A percentile compares a stretch with the other conserved stretches of the same genome.
phyloP scores from a whole-genome alignment of 2,888 invertebrate species.

The Hirtodrosophila trivittata region DNA sequence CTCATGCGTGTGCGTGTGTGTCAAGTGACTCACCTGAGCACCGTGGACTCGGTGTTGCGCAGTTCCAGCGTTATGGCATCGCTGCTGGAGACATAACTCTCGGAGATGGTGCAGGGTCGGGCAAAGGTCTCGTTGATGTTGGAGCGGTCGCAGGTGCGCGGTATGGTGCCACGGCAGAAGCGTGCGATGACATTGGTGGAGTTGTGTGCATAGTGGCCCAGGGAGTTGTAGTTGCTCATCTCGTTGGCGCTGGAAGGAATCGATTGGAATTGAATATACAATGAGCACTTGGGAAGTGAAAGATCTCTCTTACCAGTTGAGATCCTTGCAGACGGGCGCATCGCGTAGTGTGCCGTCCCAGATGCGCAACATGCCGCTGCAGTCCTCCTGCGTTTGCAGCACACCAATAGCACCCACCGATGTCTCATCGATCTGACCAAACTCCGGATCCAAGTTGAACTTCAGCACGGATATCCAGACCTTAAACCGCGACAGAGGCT shows the following conservation, averaged over 20 bases:
- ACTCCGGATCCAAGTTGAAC: slow-evolving; percentile 90
- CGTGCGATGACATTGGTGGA: slow-evolving; percentile 90
- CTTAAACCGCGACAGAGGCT: slow-evolving; percentile 88
- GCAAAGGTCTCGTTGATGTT: slow-evolving; percentile 86
- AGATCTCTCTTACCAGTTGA: slow-evolving; percentile 93
- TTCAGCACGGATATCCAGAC: slow-evolving; percentile 94
- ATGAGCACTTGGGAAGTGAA: too few species aligned
- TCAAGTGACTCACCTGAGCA: slow-evolving; percentile 88
- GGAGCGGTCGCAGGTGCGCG: slow-evolving; percentile 92
- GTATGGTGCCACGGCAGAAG: slow-evolving; percentile 92
- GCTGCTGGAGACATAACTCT: slow-evolving; percentile 92
- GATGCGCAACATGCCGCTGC: slow-evolving; percentile 92
- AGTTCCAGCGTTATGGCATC: slow-evolving; percentile 92
- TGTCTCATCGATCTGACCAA: slow-evolving; percentile 83
- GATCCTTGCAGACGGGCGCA: slow-evolving; percentile 91
- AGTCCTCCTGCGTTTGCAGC: slow-evolving; percentile 88
- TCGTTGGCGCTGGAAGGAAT: slow-evolving; percentile 48
- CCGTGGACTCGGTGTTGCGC: slow-evolving; percentile 92
- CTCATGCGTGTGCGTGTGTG: neutral
- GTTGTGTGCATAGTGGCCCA: slow-evolving; percentile 87
- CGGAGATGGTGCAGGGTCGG: slow-evolving; percentile 91
- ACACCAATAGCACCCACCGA: slow-evolving; percentile 82
- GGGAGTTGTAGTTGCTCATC: slow-evolving; percentile 46
- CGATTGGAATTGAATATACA: neutral
- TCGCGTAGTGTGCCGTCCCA: slow-evolving; percentile 93